Conservation (phyloP, 2,113 vertebrate species). For the Pipra filicauda region DNA sequence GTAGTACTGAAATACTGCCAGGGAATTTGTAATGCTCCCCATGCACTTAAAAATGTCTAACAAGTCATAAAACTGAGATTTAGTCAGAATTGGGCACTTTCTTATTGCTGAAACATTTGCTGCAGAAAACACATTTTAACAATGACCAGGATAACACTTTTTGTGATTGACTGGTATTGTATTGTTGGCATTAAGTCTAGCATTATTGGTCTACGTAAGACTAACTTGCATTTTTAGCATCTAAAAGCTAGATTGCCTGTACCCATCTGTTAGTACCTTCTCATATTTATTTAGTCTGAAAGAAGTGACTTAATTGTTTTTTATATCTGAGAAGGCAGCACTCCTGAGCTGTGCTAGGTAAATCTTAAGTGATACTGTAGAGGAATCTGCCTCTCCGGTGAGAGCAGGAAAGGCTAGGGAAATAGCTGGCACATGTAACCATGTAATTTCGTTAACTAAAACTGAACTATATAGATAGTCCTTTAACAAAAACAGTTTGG, state of each 20-base stretch:
- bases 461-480: accelerated
- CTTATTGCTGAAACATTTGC: not conserved
- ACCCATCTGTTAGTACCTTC: not conserved
- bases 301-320: not conserved
- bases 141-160: not conserved
- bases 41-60: not conserved
- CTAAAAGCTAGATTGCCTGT: not conserved
- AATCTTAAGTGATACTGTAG: not conserved
- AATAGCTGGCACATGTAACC: not conserved
- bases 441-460: accelerated
- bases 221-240: not conserved
- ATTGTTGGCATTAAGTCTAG: not conserved
- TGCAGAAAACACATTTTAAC: not conserved
- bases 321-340: not conserved
- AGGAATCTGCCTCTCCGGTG: not conserved
- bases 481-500: not conserved
- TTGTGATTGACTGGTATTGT: not conserved
- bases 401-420: not conserved
- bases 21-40: not conserved
- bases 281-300: not conserved
- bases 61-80: not conserved
- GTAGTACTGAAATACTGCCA: not conserved
- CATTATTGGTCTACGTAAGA: not conserved
- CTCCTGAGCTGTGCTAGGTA: not conserved
- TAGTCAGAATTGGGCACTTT: not conserved